Percentiles rank a stretch among this genome's conserved stretches.
Conservation (phyloP, 2,888 invertebrate genomes). For the Gryllus longicercus region DNA sequence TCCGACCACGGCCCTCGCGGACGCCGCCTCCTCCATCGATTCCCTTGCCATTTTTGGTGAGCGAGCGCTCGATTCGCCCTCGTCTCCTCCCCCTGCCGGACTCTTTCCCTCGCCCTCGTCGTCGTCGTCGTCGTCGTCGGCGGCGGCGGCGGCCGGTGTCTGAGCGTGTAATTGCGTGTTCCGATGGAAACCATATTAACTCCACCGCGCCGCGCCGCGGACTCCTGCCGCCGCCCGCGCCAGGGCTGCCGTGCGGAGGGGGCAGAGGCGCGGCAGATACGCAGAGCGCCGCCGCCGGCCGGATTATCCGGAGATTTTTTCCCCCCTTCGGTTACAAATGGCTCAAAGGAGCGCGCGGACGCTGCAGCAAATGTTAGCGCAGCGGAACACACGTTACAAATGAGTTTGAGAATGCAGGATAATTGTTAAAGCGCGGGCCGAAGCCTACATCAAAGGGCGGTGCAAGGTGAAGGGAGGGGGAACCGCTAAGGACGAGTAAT, state of each 20-base stretch:
- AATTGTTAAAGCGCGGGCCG: not conserved
- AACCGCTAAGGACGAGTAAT: not conserved
- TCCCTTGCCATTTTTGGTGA: not conserved
- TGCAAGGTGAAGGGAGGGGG: not conserved
- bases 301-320: not conserved
- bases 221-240: not conserved
- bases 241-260: not conserved
- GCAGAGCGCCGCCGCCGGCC: not conserved
- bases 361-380: not conserved
- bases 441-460: not conserved
- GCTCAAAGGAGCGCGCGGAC: not conserved
- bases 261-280: not conserved
- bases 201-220: constrained; percentile 23
- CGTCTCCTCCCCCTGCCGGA: not conserved
- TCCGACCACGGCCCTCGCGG: not conserved
- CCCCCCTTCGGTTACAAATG: not conserved
- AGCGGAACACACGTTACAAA: constrained; percentile 1
- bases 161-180: constrained; percentile 34
- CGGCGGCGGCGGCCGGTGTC: constrained; percentile 22
- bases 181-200: constrained; percentile 33
- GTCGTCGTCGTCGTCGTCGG: not conserved
- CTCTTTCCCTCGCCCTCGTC: not conserved
- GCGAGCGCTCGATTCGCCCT: not conserved
- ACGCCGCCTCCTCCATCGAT: not conserved
- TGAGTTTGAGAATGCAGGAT: constrained; percentile 17